Base-by-base conservation (phyloP, 2,888 invertebrate genomes). In the Melikaiella ostensackeni region DNA sequence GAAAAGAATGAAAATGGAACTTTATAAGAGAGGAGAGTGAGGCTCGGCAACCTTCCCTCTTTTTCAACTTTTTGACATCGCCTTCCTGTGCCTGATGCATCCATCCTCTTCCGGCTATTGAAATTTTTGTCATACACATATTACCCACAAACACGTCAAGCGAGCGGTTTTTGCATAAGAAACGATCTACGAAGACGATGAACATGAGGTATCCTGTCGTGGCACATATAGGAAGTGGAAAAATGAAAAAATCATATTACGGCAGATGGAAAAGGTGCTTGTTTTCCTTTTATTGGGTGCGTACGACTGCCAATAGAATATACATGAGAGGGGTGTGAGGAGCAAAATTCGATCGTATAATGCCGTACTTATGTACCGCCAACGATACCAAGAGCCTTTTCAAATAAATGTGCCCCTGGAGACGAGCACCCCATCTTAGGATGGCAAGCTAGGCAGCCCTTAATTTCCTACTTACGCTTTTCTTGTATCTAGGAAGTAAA, bases 261-360 rank as follows among this genome's bases (percentile, higher is more conserved):
- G 77, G 19, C 21, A 66, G 61, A 66, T 55, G 79, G 78, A 75
- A 74, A 77, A 76, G 81, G 70, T 78, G 80, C 80, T 84, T 85
- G 84, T 87, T 88, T 87, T 85, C 84, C 80, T 86, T 86, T 87
- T 87, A 86, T 86, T 79, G 86, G 83, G 86, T 85, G 86, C 85
- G 87, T 84, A 86, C 79, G 81, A 85, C 84, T 83, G 77, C 84
- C 84, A 82, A 88, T 88, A 85, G 88, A 90, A 90, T 89, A 90
- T 88, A 88, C 85, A 89, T 88, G 88, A 88, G 88, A 80, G 73
- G 79, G 74, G 75, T 62, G 83, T 77, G 79, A 80, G 76, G 82
- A 77, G 75, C 81, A 80, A 50, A 50, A 70, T n/a, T 33, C 33
- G 70, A 70, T 70, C 21, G 75, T 82, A 42, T 1, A 80, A 75